These are phyloP conservation scores for Griposia aprilina DNA, from an alignment of 2,888 invertebrate species.

Conservation along the genomic window DNA sequence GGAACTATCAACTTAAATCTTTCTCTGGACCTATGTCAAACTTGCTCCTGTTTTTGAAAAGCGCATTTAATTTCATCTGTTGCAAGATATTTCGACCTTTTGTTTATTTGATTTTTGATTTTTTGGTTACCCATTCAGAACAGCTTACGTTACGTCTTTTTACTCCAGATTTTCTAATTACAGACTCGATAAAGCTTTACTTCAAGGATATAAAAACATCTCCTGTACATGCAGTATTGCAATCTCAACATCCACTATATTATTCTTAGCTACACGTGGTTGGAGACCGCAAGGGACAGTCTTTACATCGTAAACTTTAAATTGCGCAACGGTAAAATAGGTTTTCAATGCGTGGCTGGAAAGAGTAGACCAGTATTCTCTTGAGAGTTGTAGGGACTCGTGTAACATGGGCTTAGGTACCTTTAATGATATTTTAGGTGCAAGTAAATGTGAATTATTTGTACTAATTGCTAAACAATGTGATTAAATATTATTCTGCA, in stretches of 20 bases:
- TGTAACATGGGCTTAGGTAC: slow-evolving; percentile 1
- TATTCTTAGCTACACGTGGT: slow-evolving; percentile 41
- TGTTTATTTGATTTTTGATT: neutral
- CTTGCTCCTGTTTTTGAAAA: neutral
- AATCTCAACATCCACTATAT: slow-evolving; percentile 33
- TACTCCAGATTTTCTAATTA: neutral
- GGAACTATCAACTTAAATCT: neutral
- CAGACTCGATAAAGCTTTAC: neutral
- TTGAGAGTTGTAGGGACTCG: slow-evolving; percentile 17
- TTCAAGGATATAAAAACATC: neutral
- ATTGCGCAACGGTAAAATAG: slow-evolving; percentile 50
- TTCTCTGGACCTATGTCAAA: neutral
- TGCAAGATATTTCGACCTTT: neutral
- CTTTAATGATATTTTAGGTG: neutral
- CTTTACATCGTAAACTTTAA: slow-evolving; percentile 56
- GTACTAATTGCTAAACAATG: neutral
- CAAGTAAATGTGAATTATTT: neutral
- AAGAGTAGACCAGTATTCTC: slow-evolving; percentile 2
- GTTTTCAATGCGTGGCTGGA: slow-evolving; percentile 44
- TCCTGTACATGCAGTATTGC: neutral
- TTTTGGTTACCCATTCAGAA: neutral
- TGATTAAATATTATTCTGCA: too few relatives aligned
- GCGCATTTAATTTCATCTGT: neutral
- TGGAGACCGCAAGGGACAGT: slow-evolving; percentile 38
- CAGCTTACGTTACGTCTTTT: neutral